These are phyloP conservation scores for Lordiphosa stackelbergi DNA, from an alignment of 1,140 invertebrate genomes.

Conservation along the genomic window DNA sequence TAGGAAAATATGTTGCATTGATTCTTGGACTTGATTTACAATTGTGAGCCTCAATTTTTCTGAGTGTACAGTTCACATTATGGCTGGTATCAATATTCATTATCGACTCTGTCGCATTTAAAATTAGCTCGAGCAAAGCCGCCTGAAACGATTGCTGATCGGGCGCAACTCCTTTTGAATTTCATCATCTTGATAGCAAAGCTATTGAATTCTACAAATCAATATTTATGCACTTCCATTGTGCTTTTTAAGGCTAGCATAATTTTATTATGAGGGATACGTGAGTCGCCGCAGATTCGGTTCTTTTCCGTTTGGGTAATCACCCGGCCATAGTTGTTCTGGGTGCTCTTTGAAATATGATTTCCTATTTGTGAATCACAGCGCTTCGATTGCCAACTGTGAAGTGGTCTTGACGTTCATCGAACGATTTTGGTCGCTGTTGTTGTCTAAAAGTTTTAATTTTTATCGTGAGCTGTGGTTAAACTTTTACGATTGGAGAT, in stretches of 20 bases:
- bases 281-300: constrained; percentile 30
- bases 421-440: constrained; percentile 1
- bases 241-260: constrained; percentile 57
- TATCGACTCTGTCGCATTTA: constrained; percentile 42
- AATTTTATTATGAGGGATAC: constrained; percentile 59
- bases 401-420: constrained; percentile 28
- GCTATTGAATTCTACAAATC: constrained; percentile 12
- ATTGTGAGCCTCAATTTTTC: too few relatives aligned
- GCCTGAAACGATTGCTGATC: constrained; percentile 12
- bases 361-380: constrained; percentile 55
- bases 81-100: constrained; percentile 69
- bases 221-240: constrained; percentile 16
- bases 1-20: too few relatives aligned
- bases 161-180: constrained; percentile 12
- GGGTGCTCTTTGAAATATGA: constrained; percentile 17
- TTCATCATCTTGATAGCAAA: constrained; percentile 8
- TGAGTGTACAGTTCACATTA: constrained; percentile 34
- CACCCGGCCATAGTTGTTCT: constrained; percentile 32
- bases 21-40: too few relatives aligned
- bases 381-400: not conserved
- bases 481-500: constrained; percentile 44
- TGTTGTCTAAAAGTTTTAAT: constrained; percentile 4
- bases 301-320: constrained; percentile 35
- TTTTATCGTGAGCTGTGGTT: constrained; percentile 20
- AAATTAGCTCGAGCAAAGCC: constrained; percentile 41